These are phyloP conservation scores for Lepeophtheirus nordmannii DNA, from an alignment of 2,888 invertebrate species.

Conservation along the genomic window DNA sequence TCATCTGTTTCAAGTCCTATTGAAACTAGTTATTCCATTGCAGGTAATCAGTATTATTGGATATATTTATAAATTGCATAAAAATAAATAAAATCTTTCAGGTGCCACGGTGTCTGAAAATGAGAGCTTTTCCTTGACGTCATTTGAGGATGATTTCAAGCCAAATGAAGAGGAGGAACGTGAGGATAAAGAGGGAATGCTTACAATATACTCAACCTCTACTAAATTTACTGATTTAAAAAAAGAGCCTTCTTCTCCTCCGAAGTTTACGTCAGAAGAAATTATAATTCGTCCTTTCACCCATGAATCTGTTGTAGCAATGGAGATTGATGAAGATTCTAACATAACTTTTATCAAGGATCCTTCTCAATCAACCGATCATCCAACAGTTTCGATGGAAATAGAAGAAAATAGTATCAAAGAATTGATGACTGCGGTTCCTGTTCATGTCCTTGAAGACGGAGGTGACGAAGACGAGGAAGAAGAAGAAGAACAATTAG, in stretches of 20 bases:
- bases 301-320: constrained; percentile 1
- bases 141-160: background rate
- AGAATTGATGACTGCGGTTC: background rate
- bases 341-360: background rate
- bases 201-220: background rate
- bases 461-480: background rate
- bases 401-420: background rate
- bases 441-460: background rate
- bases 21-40: constrained; percentile 19
- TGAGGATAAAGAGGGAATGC: background rate
- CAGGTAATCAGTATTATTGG: background rate
- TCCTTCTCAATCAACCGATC: background rate
- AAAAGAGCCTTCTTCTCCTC: background rate
- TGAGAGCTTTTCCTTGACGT: constrained; percentile 30
- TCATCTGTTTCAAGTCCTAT: background rate
- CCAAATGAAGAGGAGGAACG: background rate
- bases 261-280: background rate
- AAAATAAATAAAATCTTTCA: constrained; percentile 26
- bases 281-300: background rate
- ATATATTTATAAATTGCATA: background rate
- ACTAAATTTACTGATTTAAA: background rate
- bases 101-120: constrained; percentile 32
- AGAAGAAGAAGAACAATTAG: background rate
- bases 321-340: background rate
- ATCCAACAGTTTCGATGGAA: background rate